A percentile compares a stretch with the other conserved stretches of the same genome.
These are phyloP conservation scores for Anthrax anthrax DNA, from an alignment of 2,888 invertebrate genomes.

Conservation along the genomic window DNA sequence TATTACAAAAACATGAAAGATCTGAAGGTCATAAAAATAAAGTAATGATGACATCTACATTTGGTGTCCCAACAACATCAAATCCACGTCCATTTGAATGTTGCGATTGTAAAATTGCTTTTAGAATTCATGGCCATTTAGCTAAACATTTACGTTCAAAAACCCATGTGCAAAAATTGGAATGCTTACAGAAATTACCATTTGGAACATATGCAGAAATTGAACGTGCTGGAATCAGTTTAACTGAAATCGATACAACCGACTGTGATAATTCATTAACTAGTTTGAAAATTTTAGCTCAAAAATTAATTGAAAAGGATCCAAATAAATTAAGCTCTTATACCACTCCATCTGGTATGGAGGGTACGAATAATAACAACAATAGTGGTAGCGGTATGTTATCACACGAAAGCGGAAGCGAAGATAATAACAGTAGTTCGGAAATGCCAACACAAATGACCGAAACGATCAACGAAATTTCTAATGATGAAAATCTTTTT, in stretches of 20 bases:
- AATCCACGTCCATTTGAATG: slow-evolving; percentile 96
- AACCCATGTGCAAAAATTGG: slow-evolving; percentile 88
- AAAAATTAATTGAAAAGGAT: slow-evolving; percentile 68
- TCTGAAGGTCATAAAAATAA: slow-evolving; percentile 87
- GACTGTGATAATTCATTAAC: slow-evolving; percentile 90
- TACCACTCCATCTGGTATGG: slow-evolving; percentile 28
- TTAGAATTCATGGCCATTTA: slow-evolving; percentile 90
- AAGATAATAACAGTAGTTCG: slow-evolving; percentile 8
- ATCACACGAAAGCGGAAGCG: slow-evolving; percentile 11
- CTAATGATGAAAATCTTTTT: neutral
- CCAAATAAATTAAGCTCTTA: slow-evolving; percentile 53
- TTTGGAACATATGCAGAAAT: slow-evolving; percentile 90
- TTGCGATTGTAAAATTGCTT: slow-evolving; percentile 89
- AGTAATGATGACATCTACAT: slow-evolving; percentile 75
- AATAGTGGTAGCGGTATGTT: neutral
- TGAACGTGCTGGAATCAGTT: slow-evolving; percentile 74
- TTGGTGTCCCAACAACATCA: slow-evolving; percentile 66
- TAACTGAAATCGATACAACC: slow-evolving; percentile 90
- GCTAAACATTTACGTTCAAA: slow-evolving; percentile 94
- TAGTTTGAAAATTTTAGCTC: slow-evolving; percentile 68
- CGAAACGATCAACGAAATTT: neutral
- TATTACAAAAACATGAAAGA: slow-evolving; percentile 84
- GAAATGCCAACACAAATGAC: neutral
- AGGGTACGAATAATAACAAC: slow-evolving; percentile 3
- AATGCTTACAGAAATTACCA: slow-evolving; percentile 82